A percentile compares a stretch with the other conserved stretches of the same genome.
Conservation (phyloP, 2,888 invertebrate species). For the Drosophila neonasuta region DNA sequence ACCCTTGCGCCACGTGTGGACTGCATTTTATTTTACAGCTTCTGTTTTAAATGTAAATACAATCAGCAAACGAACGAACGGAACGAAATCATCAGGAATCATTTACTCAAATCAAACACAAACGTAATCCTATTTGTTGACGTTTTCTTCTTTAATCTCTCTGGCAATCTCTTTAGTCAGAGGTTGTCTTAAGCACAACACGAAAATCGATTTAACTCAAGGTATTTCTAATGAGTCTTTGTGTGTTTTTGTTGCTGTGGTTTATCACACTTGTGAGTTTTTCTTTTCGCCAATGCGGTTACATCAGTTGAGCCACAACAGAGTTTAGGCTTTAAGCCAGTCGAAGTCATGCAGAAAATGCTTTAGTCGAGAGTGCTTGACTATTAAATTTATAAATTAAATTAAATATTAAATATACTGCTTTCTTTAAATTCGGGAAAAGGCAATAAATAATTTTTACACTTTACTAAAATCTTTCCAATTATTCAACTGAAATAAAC, state of each 20-base stretch:
- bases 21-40: not conserved
- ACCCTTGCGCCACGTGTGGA: constrained; percentile 8
- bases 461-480: no score
- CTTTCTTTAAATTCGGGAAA: not conserved
- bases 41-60: constrained; percentile 3
- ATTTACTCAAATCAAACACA: constrained; percentile 13
- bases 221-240: constrained; percentile 28
- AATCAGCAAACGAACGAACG: not conserved
- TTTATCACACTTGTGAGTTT: constrained; percentile 21
- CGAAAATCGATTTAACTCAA: constrained; percentile 12
- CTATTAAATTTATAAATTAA: not conserved
- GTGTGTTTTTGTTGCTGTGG: constrained; percentile 15
- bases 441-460: no score
- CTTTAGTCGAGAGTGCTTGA: not conserved
- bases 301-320: constrained; percentile 44
- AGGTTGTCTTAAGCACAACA: not conserved
- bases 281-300: constrained; percentile 32
- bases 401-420: not conserved
- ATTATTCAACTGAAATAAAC: no score
- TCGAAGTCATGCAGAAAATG: not conserved
- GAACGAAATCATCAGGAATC: not conserved
- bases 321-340: constrained; percentile 33
- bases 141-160: not conserved
- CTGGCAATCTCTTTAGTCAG: not conserved
- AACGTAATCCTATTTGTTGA: constrained; percentile 6